Evolutionary conservation across 2,113 vertebrate genomes (phyloP), one percentile per base, ranked within the genome.

Genomic region (Casuarius casuarius): DNA sequence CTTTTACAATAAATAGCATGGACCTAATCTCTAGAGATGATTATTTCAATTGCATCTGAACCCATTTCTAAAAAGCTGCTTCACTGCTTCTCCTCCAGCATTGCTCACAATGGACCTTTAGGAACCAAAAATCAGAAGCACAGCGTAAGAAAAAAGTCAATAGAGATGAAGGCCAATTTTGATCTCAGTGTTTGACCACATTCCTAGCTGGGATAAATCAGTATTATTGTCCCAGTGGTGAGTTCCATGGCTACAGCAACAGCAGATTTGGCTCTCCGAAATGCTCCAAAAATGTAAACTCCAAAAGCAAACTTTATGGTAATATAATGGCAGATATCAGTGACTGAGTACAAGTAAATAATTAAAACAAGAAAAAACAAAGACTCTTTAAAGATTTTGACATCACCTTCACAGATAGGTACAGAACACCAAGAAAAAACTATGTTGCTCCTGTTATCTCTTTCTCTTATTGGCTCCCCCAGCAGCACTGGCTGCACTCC

Each of bases 11-110:
- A 93, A 95, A 82, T n/a, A 81, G 65, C 51, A 6, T 29, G 22
- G 72, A 65, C 56, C 38, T 92, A 94, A 94, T 94, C 90, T 96
- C 95, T 65, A 92, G 75, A 94, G 80, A 52, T 25, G 81, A 89
- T 91, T 93, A 78, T 90, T 96, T 93, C 86, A 91, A 84, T 88
- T 91, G 80, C 85, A 82, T 94, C 93, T 94, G 86, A 92, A 65
- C 87, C 44, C 44, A 62, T 84, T 81, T 93, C 82, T 67, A 59
- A 89, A 84, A 33, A 81, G 51, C 76, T 96, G 82, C 75, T 84
- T 92, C 90, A 86, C 26, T 95, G 88, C 58, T 84, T 63, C 59
- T 91, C 21, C 58, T 78, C 29, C 58, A 72, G 18, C 76, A 12
- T 28, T 15, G 56, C 3, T 78, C 89, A 78, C 19, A 48, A 56